Percentiles rank a stretch among this genome's conserved stretches.
Conservation (phyloP, 2,113 vertebrate genomes). For the Columba janthina region DNA sequence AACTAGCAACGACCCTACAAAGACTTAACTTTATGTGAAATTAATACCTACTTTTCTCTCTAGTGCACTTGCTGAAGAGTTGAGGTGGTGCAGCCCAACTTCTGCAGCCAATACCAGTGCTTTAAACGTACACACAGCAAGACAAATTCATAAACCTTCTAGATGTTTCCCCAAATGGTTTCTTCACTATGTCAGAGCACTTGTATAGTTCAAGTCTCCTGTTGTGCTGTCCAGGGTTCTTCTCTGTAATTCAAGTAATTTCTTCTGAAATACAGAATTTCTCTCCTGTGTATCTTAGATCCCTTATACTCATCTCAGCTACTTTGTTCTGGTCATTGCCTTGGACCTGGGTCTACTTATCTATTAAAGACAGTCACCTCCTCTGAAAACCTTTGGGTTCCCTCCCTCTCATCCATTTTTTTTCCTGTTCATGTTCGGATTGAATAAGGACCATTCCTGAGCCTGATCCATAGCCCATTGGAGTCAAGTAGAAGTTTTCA, state of each 20-base stretch:
- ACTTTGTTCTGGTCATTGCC: background rate
- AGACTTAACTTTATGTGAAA: background rate
- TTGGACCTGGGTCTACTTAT: background rate
- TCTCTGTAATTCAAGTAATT: background rate
- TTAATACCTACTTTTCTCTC: background rate
- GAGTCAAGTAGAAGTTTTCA: background rate
- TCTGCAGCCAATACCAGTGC: background rate
- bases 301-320: background rate
- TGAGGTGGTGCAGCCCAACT: background rate
- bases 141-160: background rate
- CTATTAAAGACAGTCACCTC: background rate
- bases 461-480: background rate
- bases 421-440: background rate
- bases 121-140: background rate
- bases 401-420: background rate
- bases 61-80: background rate
- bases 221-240: background rate
- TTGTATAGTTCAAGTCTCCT: background rate
- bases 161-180: background rate
- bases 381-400: background rate
- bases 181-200: background rate
- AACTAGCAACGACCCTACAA: background rate
- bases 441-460: background rate
- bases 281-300: background rate
- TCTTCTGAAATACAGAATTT: background rate